Evolutionary conservation across 2,888 invertebrate species (phyloP).

Genomic region (Mythimna vitellina): DNA sequence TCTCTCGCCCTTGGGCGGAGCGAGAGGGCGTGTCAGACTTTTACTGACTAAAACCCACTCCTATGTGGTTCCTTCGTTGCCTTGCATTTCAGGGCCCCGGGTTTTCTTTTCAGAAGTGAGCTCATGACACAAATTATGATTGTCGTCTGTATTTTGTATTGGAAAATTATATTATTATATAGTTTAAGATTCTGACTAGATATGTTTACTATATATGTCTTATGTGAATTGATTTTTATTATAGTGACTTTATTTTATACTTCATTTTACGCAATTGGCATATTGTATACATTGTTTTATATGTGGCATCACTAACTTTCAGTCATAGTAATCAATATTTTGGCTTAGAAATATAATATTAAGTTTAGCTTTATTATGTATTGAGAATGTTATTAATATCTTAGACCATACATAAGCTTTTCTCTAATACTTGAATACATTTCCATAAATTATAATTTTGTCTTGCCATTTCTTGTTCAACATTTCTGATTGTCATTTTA

Average conservation of each 20-base stretch:
- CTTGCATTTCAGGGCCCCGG: too few relatives aligned
- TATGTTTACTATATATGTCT: not conserved
- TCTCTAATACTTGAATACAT: conserved; percentile 6
- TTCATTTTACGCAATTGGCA: not conserved
- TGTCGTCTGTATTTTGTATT: not conserved
- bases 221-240: not conserved
- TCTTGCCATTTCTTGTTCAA: not conserved
- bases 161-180: not conserved
- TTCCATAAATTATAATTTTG: not conserved
- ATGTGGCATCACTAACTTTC: not conserved
- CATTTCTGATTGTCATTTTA: too few relatives aligned
- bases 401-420: not conserved
- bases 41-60: too few relatives aligned
- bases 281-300: too few relatives aligned
- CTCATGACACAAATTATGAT: not conserved
- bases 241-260: not conserved
- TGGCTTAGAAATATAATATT: not conserved
- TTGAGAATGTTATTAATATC: not conserved
- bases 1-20: too few relatives aligned
- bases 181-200: not conserved
- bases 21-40: too few relatives aligned
- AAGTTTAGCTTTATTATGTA: not conserved
- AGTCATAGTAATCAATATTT: not conserved
- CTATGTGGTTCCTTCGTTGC: too few relatives aligned
- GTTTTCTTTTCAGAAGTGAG: too few relatives aligned